Percentiles rank a stretch among this genome's conserved stretches.
Conservation (phyloP, 2,797 vertebrate genomes). For the Cynopterus sphinx region DNA sequence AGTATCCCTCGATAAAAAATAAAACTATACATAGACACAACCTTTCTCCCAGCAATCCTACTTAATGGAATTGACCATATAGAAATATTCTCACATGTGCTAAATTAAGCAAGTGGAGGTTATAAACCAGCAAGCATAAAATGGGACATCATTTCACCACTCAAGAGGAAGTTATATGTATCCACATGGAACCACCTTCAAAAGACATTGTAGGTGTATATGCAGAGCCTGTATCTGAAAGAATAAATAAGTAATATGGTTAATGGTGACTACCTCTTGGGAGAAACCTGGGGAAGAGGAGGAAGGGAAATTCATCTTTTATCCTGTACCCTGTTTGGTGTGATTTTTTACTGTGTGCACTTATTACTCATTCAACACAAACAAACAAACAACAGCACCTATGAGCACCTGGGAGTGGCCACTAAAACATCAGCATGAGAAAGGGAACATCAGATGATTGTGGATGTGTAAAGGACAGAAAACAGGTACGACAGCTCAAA, state of each 20-base stretch:
- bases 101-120: not conserved
- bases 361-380: not conserved
- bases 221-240: not conserved
- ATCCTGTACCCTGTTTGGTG: not conserved
- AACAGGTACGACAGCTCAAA: not conserved
- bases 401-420: not conserved
- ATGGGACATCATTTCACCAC: not conserved
- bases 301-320: not conserved
- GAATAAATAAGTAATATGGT: not conserved
- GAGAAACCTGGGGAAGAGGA: not conserved
- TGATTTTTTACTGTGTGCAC: not conserved
- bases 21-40: not conserved
- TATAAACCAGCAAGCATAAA: not conserved
- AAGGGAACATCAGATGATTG: not conserved
- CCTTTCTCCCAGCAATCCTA: not conserved
- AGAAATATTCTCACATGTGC: not conserved
- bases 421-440: not conserved
- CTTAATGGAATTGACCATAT: not conserved
- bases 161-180: not conserved
- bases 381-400: not conserved
- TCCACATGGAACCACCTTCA: not conserved
- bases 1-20: not conserved
- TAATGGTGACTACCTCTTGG: not conserved
- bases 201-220: not conserved
- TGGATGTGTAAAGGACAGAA: not conserved